A percentile compares a stretch with the other conserved stretches of the same genome.
Conservation (phyloP, 2,113 vertebrate species). For the Apteryx mantelli region DNA sequence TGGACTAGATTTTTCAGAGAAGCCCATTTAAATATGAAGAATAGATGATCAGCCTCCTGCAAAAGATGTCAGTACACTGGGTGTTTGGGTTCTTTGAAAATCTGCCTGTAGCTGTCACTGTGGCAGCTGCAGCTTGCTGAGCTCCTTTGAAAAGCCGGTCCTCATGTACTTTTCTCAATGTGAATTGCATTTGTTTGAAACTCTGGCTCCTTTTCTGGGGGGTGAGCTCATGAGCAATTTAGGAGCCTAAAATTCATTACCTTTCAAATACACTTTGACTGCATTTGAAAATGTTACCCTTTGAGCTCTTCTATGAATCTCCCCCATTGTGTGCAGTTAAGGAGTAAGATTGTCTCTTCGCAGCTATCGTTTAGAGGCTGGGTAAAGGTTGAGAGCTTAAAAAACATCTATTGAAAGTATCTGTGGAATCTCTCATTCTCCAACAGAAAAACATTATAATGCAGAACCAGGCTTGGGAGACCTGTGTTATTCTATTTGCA, state of each 20-base stretch:
- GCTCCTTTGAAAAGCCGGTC: fast-evolving
- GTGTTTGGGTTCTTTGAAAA: background rate
- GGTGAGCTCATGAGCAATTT: background rate
- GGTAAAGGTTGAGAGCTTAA: background rate
- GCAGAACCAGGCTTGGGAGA: background rate
- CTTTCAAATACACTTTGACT: background rate
- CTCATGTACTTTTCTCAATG: background rate
- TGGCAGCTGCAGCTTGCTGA: background rate
- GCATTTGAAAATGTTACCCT: background rate
- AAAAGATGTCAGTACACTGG: background rate
- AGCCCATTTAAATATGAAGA: background rate
- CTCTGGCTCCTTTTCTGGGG: background rate
- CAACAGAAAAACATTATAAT: background rate
- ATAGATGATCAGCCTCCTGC: background rate
- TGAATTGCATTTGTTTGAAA: background rate
- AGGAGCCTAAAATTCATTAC: background rate
- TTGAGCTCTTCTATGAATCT: background rate
- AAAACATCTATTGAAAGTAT: background rate
- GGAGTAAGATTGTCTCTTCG: background rate
- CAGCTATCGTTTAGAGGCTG: background rate
- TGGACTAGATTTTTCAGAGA: background rate
- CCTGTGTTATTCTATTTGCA: background rate
- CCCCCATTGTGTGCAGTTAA: background rate
- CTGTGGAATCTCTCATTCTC: background rate
- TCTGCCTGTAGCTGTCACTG: background rate